These are phyloP conservation scores for Stomatorhinus walkeri DNA, from an alignment of 2,797 vertebrate species.

Conservation along the genomic window DNA sequence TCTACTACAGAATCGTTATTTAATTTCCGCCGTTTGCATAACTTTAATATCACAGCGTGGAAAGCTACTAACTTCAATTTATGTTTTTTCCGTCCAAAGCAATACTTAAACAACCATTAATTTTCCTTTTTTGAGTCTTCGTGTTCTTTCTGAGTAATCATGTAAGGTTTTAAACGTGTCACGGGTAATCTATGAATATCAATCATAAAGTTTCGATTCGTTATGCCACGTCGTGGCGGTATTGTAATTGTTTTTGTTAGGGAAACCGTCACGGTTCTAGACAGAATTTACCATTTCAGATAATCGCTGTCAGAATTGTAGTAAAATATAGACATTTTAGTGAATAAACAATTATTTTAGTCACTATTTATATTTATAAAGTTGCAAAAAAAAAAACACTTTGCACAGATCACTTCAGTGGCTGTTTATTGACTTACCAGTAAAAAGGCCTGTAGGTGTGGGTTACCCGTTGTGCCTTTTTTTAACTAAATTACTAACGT, in stretches of 20 bases:
- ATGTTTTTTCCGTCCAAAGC: background rate
- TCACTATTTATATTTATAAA: background rate
- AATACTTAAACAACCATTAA: background rate
- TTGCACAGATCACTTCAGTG: background rate
- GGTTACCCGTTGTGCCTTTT: background rate
- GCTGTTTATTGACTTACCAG: background rate
- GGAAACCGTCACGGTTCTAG: background rate
- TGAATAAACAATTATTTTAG: background rate
- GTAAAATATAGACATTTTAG: background rate
- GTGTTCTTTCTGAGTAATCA: background rate
- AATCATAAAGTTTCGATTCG: background rate
- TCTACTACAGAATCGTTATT: background rate
- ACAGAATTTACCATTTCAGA: background rate
- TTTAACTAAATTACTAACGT: background rate
- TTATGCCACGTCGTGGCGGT: slow-evolving; percentile 7
- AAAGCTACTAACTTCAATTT: background rate
- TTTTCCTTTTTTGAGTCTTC: background rate
- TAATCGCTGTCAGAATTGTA: background rate
- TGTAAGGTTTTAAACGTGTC: background rate
- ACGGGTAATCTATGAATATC: background rate
- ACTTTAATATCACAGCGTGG: background rate
- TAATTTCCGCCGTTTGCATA: background rate
- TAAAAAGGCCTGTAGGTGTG: background rate
- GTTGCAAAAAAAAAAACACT: background rate
- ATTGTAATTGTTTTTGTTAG: background rate